phyloP scores from a whole-genome alignment of 2,797 vertebrate genomes.

The Uromys caudimaculatus region DNA sequence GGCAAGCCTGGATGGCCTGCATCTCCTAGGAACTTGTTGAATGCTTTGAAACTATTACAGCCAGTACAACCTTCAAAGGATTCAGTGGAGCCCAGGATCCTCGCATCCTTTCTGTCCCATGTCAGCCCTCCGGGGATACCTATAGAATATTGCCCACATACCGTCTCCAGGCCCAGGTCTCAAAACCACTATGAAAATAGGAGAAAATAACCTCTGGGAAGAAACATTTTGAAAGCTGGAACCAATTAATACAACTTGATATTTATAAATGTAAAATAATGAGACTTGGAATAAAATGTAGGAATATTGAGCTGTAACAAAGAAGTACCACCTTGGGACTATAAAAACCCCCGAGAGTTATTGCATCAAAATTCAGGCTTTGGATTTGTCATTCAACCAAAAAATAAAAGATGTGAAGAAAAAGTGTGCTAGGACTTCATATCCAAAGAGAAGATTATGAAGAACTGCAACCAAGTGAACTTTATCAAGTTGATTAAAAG shows the following conservation, averaged over 20 bases:
- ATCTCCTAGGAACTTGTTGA: conserved; percentile 82
- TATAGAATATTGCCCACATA: conserved; percentile 18
- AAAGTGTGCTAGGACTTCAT: not conserved
- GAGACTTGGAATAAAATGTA: conserved; percentile 74
- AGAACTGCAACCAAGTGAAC: not conserved
- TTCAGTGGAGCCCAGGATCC: not conserved
- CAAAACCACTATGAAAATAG: conserved; percentile 75
- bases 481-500: not conserved
- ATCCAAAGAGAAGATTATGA: not conserved
- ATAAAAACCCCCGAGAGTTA: conserved; percentile 62
- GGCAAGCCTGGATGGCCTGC: conserved; percentile 75
- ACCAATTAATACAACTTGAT: conserved; percentile 81
- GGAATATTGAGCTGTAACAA: conserved; percentile 70
- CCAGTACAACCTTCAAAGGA: conserved; percentile 68
- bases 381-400: conserved; percentile 34
- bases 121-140: conserved; percentile 59
- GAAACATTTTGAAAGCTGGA: conserved; percentile 80
- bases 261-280: conserved; percentile 80
- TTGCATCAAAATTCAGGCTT: conserved; percentile 27
- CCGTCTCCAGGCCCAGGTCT: conserved; percentile 16
- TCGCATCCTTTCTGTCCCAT: conserved; percentile 35
- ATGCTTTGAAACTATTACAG: conserved; percentile 80
- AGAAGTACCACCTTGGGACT: conserved; percentile 62
- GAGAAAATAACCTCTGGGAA: conserved; percentile 65
- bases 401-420: conserved; percentile 36